Base-by-base conservation (phyloP, 64 coral and sea anemone species). In the Montipora foliosa region DNA sequence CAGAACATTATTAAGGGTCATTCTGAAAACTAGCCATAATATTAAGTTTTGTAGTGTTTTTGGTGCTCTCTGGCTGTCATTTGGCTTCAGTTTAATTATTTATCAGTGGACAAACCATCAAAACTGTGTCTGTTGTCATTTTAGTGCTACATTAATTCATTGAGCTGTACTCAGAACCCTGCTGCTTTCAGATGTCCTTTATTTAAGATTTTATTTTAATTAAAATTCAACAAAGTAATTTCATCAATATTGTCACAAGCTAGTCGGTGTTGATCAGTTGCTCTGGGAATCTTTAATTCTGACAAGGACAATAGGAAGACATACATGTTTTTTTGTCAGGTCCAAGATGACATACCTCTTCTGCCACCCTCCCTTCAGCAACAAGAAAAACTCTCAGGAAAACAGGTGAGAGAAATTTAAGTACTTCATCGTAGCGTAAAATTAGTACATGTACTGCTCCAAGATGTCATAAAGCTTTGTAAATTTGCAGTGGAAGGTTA, bases 311-410 rank as follows among this genome's bases (percentile, higher is more conserved):
- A 37, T 37, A 37, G 37, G 37, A 37, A 37, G 37, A 37, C 37
- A 37, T 37, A 37, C 10, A 22, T 49, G 75, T 6, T 88, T 22
- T 37, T 37, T 37, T 37, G 37, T 46, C 58, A 98, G 97, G 87
- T 95, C 25, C 94, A 93, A 45, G 95, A 95, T 58, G 98, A 99
- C 73, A 79, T 96, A 60, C 95, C 98, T 4, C 81, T 99, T 50
- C 75, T 99, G 15, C 95, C 95, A 29, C 98, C 98, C 7, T 92
- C 98, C 1, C 81, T 94, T 46, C 90, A 99, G 50, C 98, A 99
- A 61, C 98, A 99, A 46, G 98, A 99, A 81, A 92, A 94, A 51
- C 73, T 99, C 15, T 94, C 90, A 19, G 98, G 98, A 50, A 94
- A 94, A 87, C 98, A 96, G 95, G 98, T 93, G 14, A 72, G 90